Base-by-base conservation (phyloP, 2,797 vertebrate genomes). In the Myripristis murdjan region DNA sequence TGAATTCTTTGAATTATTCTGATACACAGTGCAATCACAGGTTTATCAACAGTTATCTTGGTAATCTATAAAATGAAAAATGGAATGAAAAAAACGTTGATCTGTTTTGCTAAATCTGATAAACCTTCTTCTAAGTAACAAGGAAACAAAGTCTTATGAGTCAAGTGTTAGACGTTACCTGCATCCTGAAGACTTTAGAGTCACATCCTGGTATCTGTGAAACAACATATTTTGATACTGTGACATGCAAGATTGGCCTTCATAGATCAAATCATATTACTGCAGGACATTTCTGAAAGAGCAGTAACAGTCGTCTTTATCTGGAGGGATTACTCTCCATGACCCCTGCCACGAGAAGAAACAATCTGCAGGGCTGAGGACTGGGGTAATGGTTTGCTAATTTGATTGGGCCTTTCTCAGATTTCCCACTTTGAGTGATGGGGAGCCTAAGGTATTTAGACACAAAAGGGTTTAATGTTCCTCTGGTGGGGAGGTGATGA, bases 401-500 rank as follows among this genome's bases (percentile, higher is more conserved):
- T 65, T 78, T 82, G 81, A 89, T 85, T 89, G 79, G 57, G 35
- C 63, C 79, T 84, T 73, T 87, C 88, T 93, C 91, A 70, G 63
- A 85, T 93, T 91, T 84, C 88, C 41, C 20, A 77, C 74, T 83
- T 57, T 86, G 75, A 91, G 65, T 86, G 82, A 90, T 75, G 67
- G 80, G 60, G 72, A 83, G 77, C 73, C 81, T 80, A 75, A 83
- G 72, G 87, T 82, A 87, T 92, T 93, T 87, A 90, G 83, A 73
- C 68, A 61, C 89, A 91, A 92, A 92, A 73, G 56, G 79, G 84
- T 91, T 85, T 90, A 87, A 87, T 86, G 89, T 93, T 91, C 83
- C 87, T 78, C 59, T 22, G 14, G 66, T 70, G 75, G 80, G 59
- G 80, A 90, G 76, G 87, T 82, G 88, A 85, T 92, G 91, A 93